phyloP scores from a whole-genome alignment of 1,140 invertebrate species.

The Paraescarpia echinospica region DNA sequence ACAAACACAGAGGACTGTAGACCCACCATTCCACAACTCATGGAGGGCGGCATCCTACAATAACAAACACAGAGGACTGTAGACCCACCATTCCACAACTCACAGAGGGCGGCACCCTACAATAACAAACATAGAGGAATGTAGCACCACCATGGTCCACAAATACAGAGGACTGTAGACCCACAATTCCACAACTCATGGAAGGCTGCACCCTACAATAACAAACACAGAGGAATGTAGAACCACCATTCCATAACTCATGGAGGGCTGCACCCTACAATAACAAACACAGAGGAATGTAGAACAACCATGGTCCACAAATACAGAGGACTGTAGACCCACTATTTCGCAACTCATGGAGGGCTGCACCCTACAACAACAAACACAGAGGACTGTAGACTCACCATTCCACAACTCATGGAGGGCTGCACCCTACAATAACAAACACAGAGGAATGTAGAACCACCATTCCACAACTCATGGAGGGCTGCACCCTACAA shows the following conservation, averaged over 20 bases:
- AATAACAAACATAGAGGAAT: constrained; percentile 20
- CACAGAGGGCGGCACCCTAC: constrained; percentile 70
- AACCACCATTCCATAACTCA: too few species aligned
- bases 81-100: constrained; percentile 66
- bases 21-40: constrained; percentile 67
- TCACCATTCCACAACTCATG: neutral
- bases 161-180: neutral
- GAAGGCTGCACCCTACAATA: too few species aligned
- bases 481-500: too few species aligned
- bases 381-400: neutral
- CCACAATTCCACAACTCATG: too few species aligned
- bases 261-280: too few species aligned
- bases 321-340: neutral
- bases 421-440: too few species aligned
- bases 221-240: neutral
- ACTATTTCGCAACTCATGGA: neutral
- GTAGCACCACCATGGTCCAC: neutral
- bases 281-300: neutral
- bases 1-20: constrained; percentile 9
- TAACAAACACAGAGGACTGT: constrained; percentile 12
- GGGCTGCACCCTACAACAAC: neutral
- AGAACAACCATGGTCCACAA: too few species aligned
- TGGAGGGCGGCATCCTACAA: constrained; percentile 69
- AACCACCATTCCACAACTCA: too few species aligned
- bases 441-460: too few species aligned